Evolutionary conservation across 30 jellyfish, hydroid and myxozoan genomes (phyloP).

Genomic region (Hydractinia symbiolongicarpus): DNA sequence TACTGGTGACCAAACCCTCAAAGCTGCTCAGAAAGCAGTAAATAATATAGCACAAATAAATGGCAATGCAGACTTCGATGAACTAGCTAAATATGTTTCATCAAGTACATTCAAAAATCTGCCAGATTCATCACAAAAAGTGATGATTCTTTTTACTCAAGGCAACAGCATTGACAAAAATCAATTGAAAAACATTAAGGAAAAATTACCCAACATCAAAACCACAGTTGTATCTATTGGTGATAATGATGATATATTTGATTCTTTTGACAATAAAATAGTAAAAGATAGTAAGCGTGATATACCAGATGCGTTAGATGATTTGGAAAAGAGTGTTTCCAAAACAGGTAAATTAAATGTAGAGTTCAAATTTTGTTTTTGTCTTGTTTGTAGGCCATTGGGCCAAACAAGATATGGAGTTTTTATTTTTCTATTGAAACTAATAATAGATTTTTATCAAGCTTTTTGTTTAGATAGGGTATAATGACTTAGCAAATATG

Average conservation of each 20-base stretch:
- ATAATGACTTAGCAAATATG: too few relatives aligned
- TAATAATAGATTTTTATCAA: too few relatives aligned
- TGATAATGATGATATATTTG: background rate
- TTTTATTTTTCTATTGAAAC: too few relatives aligned
- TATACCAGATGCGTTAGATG: too few relatives aligned
- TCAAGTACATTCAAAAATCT: background rate
- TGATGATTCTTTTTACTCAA: slow-evolving; percentile 6
- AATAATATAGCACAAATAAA: background rate
- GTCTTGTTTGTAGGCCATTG: too few relatives aligned
- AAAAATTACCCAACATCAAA: background rate
- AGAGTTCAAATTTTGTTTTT: too few relatives aligned
- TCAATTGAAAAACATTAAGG: background rate
- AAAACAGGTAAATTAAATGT: too few relatives aligned
- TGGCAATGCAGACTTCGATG: background rate
- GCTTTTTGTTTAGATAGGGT: too few relatives aligned
- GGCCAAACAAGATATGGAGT: too few relatives aligned
- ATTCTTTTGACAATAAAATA: background rate
- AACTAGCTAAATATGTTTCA: background rate
- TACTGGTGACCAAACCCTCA: slow-evolving; percentile 1
- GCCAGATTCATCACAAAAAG: background rate
- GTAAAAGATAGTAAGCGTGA: background rate
- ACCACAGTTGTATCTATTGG: slow-evolving; percentile 19
- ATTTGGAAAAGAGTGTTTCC: too few relatives aligned
- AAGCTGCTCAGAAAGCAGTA: background rate
- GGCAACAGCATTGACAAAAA: background rate